A percentile compares a stretch with the other conserved stretches of the same genome.
Conservation (phyloP, 2,888 invertebrate species). For the Aphelenchoides bicaudatus region DNA sequence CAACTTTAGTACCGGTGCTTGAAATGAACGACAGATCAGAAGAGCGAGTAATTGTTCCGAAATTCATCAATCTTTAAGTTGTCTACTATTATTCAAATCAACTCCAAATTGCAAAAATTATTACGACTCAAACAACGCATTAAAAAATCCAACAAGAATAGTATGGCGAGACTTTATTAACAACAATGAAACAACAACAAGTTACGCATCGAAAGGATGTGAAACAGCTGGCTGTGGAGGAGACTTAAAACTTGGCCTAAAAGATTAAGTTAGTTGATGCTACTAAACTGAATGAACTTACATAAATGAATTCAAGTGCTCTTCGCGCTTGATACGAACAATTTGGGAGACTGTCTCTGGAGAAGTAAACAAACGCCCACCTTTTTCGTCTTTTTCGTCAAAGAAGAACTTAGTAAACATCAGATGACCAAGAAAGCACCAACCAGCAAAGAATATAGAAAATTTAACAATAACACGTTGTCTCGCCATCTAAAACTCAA, state of each 20-base stretch:
- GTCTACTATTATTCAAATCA: too few species aligned
- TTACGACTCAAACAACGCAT: neutral
- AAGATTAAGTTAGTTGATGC: too few species aligned
- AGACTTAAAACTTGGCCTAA: too few species aligned
- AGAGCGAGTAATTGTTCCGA: neutral
- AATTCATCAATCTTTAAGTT: slow-evolving; percentile 14
- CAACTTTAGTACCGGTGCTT: slow-evolving; percentile 24
- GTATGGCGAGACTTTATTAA: neutral
- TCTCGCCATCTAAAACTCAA: slow-evolving; percentile 41
- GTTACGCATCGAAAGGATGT: neutral
- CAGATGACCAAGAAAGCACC: slow-evolving; percentile 49
- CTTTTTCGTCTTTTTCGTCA: slow-evolving; percentile 21
- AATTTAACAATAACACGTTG: slow-evolving; percentile 47
- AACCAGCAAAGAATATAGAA: slow-evolving; percentile 49
- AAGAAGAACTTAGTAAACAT: slow-evolving; percentile 47
- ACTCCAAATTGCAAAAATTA: too few species aligned
- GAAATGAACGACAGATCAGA: slow-evolving; percentile 22
- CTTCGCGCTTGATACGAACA: slow-evolving; percentile 18
- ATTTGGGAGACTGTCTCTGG: slow-evolving; percentile 13
- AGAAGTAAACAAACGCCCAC: slow-evolving; percentile 12
- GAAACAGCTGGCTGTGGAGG: neutral
- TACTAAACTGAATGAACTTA: too few species aligned
- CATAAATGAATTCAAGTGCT: slow-evolving; percentile 9
- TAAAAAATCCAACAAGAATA: neutral
- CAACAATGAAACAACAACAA: slow-evolving; percentile 12